A percentile compares a stretch with the other conserved stretches of the same genome.
These are phyloP conservation scores for Diacarnus erythraeanus DNA, from an alignment of 37 sponge, comb jelly and placozoan species.

Conservation along the genomic window DNA sequence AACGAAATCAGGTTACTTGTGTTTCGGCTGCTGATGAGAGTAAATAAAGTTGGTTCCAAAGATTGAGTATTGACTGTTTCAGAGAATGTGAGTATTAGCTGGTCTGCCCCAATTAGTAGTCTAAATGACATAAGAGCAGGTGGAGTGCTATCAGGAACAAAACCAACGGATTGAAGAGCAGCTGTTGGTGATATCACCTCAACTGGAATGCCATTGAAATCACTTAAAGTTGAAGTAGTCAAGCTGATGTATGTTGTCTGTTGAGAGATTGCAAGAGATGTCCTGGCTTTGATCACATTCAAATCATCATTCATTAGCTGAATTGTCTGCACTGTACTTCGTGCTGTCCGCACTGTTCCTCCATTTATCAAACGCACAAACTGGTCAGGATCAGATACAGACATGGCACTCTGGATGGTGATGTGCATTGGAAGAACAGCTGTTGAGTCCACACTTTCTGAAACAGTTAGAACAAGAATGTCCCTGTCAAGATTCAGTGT, in stretches of 20 bases:
- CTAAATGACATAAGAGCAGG: conserved; percentile 65
- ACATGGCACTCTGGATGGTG: conserved; percentile 42
- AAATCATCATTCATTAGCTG: conserved; percentile 51
- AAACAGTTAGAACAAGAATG: conserved; percentile 52
- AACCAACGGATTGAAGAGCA: conserved; percentile 46
- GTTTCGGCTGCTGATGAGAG: conserved; percentile 65
- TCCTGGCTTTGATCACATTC: conserved; percentile 72
- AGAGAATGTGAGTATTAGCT: conserved; percentile 62
- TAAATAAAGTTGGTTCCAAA: conserved; percentile 48
- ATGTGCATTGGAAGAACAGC: conserved; percentile 41
- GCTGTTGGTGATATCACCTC: conserved; percentile 22
- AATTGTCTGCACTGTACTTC: conserved; percentile 45
- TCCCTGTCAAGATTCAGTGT: conserved; percentile 74
- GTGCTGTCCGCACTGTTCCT: conserved; percentile 29
- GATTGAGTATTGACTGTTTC: conserved; percentile 76
- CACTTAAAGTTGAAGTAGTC: conserved; percentile 35
- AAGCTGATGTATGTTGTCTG: conserved; percentile 81
- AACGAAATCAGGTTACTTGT: conserved; percentile 18
- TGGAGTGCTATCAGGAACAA: conserved; percentile 50
- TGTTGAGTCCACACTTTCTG: conserved; percentile 66
- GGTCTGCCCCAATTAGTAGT: conserved; percentile 52
- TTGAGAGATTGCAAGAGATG: conserved; percentile 54
- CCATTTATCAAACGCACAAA: conserved; percentile 6
- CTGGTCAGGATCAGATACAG: conserved; percentile 8
- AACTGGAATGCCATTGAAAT: conserved; percentile 51